Evolutionary conservation across 1,140 invertebrate species (phyloP).

Genomic region (Portunus trituberculatus): DNA sequence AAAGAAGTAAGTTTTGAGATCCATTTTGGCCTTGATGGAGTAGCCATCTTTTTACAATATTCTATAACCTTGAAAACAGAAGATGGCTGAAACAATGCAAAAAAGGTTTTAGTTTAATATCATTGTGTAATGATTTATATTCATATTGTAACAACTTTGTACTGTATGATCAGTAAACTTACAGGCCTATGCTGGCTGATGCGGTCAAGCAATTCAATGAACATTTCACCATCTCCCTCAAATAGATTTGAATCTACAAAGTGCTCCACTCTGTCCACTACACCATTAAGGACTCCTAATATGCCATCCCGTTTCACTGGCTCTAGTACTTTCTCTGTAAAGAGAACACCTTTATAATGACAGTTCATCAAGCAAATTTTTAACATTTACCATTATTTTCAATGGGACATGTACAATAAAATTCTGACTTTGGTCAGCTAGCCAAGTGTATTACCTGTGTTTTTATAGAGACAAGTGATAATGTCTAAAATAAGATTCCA

Average conservation of each 20-base stretch:
- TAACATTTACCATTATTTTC: too few relatives aligned
- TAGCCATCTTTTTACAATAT: background rate
- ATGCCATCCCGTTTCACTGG: background rate
- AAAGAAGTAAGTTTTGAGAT: background rate
- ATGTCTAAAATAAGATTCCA: background rate
- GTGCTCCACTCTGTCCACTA: background rate
- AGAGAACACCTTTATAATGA: background rate
- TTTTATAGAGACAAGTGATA: background rate
- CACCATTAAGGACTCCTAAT: background rate
- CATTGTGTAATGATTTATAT: background rate
- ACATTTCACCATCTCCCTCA: background rate
- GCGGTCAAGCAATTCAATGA: background rate
- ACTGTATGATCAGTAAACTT: background rate
- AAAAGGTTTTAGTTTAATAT: background rate
- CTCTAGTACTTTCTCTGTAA: background rate
- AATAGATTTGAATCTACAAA: background rate
- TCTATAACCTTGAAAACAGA: background rate
- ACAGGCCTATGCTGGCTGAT: background rate
- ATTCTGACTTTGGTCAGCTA: too few relatives aligned
- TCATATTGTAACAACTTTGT: too few relatives aligned
- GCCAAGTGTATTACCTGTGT: background rate
- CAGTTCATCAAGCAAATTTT: too few relatives aligned
- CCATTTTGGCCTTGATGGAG: background rate
- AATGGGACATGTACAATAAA: too few relatives aligned
- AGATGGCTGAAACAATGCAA: background rate